phyloP scores from a whole-genome alignment of 2,888 invertebrate genomes.

The Monopis laevigella region DNA sequence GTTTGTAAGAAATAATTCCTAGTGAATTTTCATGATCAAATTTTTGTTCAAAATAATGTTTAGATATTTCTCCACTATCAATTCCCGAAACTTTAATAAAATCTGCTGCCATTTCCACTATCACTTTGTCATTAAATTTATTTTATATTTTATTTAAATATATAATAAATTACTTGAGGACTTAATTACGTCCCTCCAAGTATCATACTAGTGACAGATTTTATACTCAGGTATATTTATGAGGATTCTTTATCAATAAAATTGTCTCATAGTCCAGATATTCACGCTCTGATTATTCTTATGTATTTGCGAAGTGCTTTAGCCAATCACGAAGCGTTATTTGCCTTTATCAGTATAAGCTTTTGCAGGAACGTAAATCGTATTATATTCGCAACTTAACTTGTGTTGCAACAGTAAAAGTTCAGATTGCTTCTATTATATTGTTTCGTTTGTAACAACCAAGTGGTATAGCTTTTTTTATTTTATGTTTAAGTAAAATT shows the following conservation, averaged over 20 bases:
- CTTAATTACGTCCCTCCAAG: not conserved
- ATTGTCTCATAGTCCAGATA: conserved; percentile 1
- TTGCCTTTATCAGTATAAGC: conserved; percentile 1
- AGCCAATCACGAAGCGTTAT: conserved; percentile 1
- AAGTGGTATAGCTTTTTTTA: too few species aligned
- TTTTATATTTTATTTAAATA: not conserved
- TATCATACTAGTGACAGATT: conserved; percentile 1
- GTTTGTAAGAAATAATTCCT: too few species aligned
- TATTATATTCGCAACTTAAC: too few species aligned
- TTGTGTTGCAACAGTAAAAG: too few species aligned
- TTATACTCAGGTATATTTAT: conserved; percentile 4
- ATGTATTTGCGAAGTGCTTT: conserved; percentile 10
- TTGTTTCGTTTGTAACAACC: too few species aligned
- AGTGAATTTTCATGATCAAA: too few species aligned
- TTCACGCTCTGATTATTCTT: conserved; percentile 6
- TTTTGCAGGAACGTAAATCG: too few species aligned
- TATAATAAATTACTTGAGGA: too few species aligned
- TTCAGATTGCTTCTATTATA: too few species aligned
- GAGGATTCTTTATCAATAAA: conserved; percentile 4
- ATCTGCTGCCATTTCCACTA: conserved; percentile 1
- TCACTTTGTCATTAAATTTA: not conserved
- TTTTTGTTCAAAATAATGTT: too few species aligned
- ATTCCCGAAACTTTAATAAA: not conserved
- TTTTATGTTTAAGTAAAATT: too few species aligned
- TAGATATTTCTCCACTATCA: too few species aligned